Conservation (phyloP, 2,113 vertebrate genomes). For the Shinisaurus crocodilurus region DNA sequence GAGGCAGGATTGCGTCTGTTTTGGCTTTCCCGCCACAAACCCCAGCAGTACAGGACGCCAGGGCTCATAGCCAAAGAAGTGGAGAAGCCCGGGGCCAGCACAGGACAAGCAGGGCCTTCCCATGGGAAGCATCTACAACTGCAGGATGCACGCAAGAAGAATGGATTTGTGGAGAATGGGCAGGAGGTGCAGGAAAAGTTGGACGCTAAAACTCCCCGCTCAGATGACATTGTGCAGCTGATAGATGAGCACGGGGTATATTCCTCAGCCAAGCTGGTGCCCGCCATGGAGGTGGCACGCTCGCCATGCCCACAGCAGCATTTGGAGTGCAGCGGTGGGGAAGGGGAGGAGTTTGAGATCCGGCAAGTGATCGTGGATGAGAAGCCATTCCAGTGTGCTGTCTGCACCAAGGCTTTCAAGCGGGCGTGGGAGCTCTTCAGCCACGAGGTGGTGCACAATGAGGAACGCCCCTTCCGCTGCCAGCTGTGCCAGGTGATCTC, state of each 20-base stretch:
- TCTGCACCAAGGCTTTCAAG: conserved; percentile 66
- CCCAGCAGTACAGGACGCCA: not conserved
- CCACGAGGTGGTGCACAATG: conserved; percentile 67
- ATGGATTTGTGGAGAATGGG: not conserved
- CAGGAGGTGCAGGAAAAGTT: conserved; percentile 20
- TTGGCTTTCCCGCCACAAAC: not conserved
- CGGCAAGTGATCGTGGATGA: conserved; percentile 48
- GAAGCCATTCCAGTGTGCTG: conserved; percentile 52
- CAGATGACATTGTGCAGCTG: conserved; percentile 51
- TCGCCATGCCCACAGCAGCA: rapidly evolving
- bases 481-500: conserved; percentile 37
- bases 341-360: conserved; percentile 50
- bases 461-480: conserved; percentile 63
- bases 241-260: conserved; percentile 62
- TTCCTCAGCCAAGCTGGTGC: conserved; percentile 63
- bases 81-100: not conserved
- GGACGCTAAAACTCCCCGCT: rapidly evolving
- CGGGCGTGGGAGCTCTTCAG: conserved; percentile 69
- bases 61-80: rapidly evolving
- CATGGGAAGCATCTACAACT: not conserved
- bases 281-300: not conserved
- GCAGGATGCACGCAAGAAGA: conserved; percentile 3
- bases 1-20: not conserved
- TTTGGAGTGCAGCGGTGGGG: rapidly evolving
- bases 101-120: not conserved